phyloP scores from a whole-genome alignment of 2,888 invertebrate species.

The Machimus atricapillus region DNA sequence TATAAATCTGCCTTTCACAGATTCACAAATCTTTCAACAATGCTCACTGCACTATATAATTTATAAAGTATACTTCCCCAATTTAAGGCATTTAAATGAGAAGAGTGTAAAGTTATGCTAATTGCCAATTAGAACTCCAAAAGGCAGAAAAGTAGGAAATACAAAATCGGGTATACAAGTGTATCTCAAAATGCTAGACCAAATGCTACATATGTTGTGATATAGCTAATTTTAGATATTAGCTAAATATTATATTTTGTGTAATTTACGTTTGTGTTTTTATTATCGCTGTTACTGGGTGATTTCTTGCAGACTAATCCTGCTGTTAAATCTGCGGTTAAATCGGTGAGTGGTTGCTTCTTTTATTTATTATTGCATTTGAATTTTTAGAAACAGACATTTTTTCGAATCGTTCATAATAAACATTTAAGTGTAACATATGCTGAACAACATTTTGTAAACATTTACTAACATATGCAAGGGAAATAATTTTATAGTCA shows the following conservation, averaged over 20 bases:
- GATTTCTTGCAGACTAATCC: conserved; percentile 83
- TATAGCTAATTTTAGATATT: neutral
- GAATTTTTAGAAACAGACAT: neutral
- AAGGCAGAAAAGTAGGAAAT: neutral
- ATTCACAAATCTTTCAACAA: neutral
- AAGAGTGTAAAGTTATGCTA: neutral
- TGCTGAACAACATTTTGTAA: neutral
- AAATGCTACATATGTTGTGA: neutral
- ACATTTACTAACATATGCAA: neutral
- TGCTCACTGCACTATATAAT: neutral
- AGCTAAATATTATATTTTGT: conserved; percentile 22
- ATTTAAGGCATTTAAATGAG: neutral
- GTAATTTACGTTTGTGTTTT: conserved; percentile 7
- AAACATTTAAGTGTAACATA: neutral
- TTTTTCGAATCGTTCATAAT: neutral
- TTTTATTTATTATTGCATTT: neutral
- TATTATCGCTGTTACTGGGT: conserved; percentile 46
- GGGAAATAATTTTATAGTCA: neutral
- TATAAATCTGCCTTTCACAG: neutral
- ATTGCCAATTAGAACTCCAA: neutral
- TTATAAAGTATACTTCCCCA: neutral
- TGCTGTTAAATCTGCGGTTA: conserved; percentile 90
- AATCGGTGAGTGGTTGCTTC: conserved; percentile 79
- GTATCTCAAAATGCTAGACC: neutral
- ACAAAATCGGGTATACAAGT: neutral